Conservation (phyloP, 2,797 vertebrate genomes). For the Coccyzus lansbergi region DNA sequence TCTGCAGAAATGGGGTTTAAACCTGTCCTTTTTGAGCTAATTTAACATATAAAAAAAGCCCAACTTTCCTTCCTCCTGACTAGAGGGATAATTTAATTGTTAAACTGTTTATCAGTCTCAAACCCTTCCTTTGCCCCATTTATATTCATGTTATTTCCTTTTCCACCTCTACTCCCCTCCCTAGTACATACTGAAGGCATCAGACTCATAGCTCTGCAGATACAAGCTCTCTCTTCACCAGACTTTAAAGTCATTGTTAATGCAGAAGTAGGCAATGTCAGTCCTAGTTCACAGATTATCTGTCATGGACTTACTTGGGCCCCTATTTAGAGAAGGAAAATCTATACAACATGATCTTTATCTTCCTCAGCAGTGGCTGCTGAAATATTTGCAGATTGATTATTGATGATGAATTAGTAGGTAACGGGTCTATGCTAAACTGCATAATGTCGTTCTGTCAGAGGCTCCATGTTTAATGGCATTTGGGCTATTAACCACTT, state of each 20-base stretch:
- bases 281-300: slow-evolving; percentile 21
- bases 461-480: neutral
- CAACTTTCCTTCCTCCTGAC: neutral
- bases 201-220: neutral
- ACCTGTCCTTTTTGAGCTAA: slow-evolving; percentile 3
- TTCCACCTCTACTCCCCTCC: neutral
- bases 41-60: neutral
- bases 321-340: slow-evolving; percentile 33
- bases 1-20: slow-evolving; percentile 25
- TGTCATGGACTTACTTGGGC: neutral
- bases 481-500: neutral
- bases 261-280: slow-evolving; percentile 21
- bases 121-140: slow-evolving; percentile 8
- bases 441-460: neutral
- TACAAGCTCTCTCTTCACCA: neutral
- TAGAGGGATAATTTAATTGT: neutral
- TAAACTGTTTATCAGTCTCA: slow-evolving; percentile 1
- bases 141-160: neutral
- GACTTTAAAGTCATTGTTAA: slow-evolving; percentile 18
- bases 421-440: neutral
- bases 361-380: slow-evolving; percentile 13
- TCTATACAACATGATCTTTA: slow-evolving; percentile 37
- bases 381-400: slow-evolving; percentile 35
- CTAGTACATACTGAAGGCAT: slow-evolving; percentile 1
- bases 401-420: slow-evolving; percentile 30